Percentiles rank a stretch among this genome's conserved stretches.
Evolutionary conservation across 2,113 vertebrate genomes (phyloP).

Genomic region (Cromileptes altivelis): DNA sequence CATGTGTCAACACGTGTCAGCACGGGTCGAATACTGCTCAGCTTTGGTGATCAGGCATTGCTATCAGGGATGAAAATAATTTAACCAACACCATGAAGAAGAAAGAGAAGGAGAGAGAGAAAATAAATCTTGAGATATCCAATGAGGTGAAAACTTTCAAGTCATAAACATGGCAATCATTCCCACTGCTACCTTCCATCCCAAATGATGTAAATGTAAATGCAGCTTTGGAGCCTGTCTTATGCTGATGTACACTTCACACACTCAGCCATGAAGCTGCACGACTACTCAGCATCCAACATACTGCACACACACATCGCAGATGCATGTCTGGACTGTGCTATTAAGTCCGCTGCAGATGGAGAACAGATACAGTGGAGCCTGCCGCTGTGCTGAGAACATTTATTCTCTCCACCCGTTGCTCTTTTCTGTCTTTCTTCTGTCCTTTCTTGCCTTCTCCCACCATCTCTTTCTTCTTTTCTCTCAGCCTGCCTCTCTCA

Average conservation of each 20-base stretch:
- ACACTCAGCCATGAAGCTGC: conserved; percentile 4
- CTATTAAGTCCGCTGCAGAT: conserved; percentile 25
- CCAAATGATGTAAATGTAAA: not conserved
- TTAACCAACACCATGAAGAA: not conserved
- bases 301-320: not conserved
- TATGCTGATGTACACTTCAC: not conserved
- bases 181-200: not conserved
- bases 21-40: not conserved
- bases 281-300: not conserved
- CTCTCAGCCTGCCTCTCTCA: not conserved
- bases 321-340: not conserved
- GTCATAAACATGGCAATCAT: not conserved
- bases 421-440: not conserved
- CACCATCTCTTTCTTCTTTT: not conserved
- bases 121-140: no score
- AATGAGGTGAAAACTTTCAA: not conserved
- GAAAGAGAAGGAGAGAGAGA: not conserved
- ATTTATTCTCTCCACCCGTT: not conserved
- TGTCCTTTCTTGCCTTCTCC: not conserved
- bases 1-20: not conserved
- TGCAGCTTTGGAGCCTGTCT: not conserved
- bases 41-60: not conserved
- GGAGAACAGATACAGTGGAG: conserved; percentile 17
- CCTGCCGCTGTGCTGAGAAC: not conserved
- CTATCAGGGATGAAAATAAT: not conserved